Evolutionary conservation across 2,113 vertebrate species (phyloP), one percentile per base, ranked within the genome.

Genomic region (Spilogale gracilis): DNA sequence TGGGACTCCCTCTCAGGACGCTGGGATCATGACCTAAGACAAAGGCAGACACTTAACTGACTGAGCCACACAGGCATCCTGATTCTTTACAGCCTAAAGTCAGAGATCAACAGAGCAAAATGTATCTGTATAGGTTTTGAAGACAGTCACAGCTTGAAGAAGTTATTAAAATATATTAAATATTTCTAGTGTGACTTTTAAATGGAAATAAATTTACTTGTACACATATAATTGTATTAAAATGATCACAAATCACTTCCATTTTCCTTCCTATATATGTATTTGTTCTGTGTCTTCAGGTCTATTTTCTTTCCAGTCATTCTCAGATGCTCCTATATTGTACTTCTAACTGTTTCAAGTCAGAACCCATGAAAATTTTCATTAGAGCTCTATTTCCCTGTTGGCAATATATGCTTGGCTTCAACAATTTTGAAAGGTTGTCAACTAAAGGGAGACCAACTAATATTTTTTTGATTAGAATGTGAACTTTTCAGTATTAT

Each of bases 101-200:
- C 60, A 30, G 18, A 94, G 0, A 73, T 80, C 45, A 79, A 21
- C 6, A 97, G 13, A 96, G 17, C 5, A 87, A 83, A 45, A 56
- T 30, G 5, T 13, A 25, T 94, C 67, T 90, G 25, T 60, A 87
- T 69, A 71, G 10, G 27, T 8, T 21, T 95, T 94, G 32, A 65
- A 45, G 58, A 96, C 13, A 93, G 4, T 71, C 38, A 85, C 9
- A 65, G 52, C 8, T 45, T 88, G 21, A 12, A 92, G 96, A 93
- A 12, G 21, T 48, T 95, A n/a, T 48, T 67, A 32, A 58, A 89
- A 79, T 85, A 0, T 52, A 79, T 63, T 83, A 91, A 73, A 54
- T 95, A 63, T 71, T 16, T 97, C 52, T 89, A 96, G 52, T 58
- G 9, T 80, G 20, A 21, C 73, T 88, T 60, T 96, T 84, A 17